Evolutionary conservation across 64 coral and sea anemone species (phyloP), one percentile per base, ranked within the genome.

Genomic region (Dendronephthya gigantea): DNA sequence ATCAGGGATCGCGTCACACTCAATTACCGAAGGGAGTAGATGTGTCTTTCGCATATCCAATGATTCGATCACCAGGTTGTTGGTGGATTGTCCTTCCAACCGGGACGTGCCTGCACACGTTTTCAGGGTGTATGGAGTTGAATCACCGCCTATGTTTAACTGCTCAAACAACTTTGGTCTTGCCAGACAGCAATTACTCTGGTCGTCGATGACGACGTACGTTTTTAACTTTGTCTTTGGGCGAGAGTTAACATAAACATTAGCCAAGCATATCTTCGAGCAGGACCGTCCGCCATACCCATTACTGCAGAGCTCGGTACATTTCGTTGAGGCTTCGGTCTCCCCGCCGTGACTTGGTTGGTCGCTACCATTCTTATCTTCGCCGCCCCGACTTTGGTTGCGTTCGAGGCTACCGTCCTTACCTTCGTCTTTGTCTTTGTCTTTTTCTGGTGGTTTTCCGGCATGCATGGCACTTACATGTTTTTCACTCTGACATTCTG

Each of bases 211-310:
- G 16, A 93, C 19, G 0, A 86, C 88, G 35, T 93, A 93, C 0
- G 84, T 45, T 62, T 47, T 88, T 14, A 88, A 52, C 69, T 88
- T 91, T 15, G 74, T 70, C 13, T 82, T 22, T 45, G 91, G 86
- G 3, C 45, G 28, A 15, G 14, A 30, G 0, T 50, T 68, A 11
- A 17, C 0, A n/a, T 86, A 92, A 16, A 92, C 19, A 45, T 90
- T 88, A 22, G 88, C 88, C 10, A 83, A 58, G 32, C 88, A 93
- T 48, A 93, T 90, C 13, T 90, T 90, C 7, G 84, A 49, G n/a
- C 92, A 90, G 7, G 92, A 90, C 72, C 82, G 86, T 8, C 85
- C 81, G 0, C 86, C 37, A 19, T 35, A 12, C 27, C 19, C 23
- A 1, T 86, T 65, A 17, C 65, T 69, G 25, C 85, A 90, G 3